Evolutionary conservation across 2,113 vertebrate genomes (phyloP), one percentile per base, ranked within the genome.

Genomic region (Lota lota): DNA sequence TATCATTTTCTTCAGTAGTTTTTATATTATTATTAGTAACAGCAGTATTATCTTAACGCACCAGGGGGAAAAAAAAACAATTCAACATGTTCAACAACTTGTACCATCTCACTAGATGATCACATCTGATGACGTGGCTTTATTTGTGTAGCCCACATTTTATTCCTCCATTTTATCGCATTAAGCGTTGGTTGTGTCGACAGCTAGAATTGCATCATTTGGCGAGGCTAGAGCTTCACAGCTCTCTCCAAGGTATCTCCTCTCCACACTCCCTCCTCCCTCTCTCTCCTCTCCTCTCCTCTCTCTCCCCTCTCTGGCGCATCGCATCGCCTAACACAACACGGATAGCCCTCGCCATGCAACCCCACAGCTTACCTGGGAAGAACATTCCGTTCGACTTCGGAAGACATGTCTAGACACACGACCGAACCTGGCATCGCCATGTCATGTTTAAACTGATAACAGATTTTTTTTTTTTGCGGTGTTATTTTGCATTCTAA

Each of bases 241-340:
- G 16, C 12, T 17, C 17, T n/a, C 53, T 75, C 75, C 33, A 64
- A 72, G 79, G 70, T 84, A 74, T 67, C 40, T 74, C 68, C 51
- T 60, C 62, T 28, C 72, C 36, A 51, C 18, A 33, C 65, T 3
- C 18, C 69, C 54, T 15, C 33, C 66, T 15, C 40, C 8, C 3
- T 3, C n/a, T 22, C 20, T 5, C 58, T 22, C 10, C 47, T 54
- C 51, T n/a, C 62, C 63, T 59, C 53, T 50, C 72, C 74, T 76
- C 74, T 22, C 77, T 80, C 81, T 68, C 76, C 65, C 77, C 68
- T 82, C 79, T 73, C 79, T 77, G 65, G 85, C 80, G 82, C 88
- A 71, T 74, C 79, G 78, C 85, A 78, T 85, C 81, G 70, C 72
- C 51, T 66, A 68, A 66, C 79, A 67, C 77, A 79, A 63, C 66